phyloP scores from a whole-genome alignment of 2,797 vertebrate genomes.

The Alosa sapidissima region DNA sequence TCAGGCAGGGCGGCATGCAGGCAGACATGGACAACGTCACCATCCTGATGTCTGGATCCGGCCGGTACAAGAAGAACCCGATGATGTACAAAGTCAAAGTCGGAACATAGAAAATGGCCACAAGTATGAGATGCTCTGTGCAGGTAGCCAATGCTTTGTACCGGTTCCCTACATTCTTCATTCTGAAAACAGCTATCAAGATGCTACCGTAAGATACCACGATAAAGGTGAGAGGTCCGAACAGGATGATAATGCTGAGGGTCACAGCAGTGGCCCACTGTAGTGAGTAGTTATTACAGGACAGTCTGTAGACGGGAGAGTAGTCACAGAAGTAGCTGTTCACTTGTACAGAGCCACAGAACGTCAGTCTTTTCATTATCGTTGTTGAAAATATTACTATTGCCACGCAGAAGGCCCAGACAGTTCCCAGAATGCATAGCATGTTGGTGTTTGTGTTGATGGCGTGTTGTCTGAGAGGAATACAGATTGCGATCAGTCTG shows the following conservation, averaged over 20 bases:
- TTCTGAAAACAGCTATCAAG: constrained; percentile 63
- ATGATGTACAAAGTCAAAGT: constrained; percentile 57
- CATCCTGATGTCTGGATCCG: constrained; percentile 61
- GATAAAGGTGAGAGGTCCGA: constrained; percentile 59
- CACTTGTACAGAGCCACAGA: constrained; percentile 64
- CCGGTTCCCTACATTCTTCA: constrained; percentile 63
- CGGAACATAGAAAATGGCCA: constrained; percentile 68
- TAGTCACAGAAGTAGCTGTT: constrained; percentile 74
- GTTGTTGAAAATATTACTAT: accelerated
- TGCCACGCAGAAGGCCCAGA: constrained; percentile 49
- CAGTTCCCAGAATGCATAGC: constrained; percentile 54
- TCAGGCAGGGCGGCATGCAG: constrained; percentile 66
- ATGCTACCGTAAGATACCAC: constrained; percentile 62
- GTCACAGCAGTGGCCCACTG: constrained; percentile 55
- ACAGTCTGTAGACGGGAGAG: constrained; percentile 65
- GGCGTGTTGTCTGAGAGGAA: constrained; percentile 64
- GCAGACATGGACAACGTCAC: constrained; percentile 67
- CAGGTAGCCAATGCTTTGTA: constrained; percentile 67
- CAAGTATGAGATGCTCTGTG: constrained; percentile 65
- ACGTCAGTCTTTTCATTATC: constrained; percentile 62
- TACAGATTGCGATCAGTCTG: constrained; percentile 68
- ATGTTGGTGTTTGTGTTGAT: constrained; percentile 64
- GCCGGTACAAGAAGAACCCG: constrained; percentile 52
- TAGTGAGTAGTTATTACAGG: constrained; percentile 62
- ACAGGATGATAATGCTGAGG: neutral